Percentiles rank a stretch among this genome's conserved stretches.
These are phyloP conservation scores for Acrobasis repandana DNA, from an alignment of 2,888 invertebrate species.

Conservation along the genomic window DNA sequence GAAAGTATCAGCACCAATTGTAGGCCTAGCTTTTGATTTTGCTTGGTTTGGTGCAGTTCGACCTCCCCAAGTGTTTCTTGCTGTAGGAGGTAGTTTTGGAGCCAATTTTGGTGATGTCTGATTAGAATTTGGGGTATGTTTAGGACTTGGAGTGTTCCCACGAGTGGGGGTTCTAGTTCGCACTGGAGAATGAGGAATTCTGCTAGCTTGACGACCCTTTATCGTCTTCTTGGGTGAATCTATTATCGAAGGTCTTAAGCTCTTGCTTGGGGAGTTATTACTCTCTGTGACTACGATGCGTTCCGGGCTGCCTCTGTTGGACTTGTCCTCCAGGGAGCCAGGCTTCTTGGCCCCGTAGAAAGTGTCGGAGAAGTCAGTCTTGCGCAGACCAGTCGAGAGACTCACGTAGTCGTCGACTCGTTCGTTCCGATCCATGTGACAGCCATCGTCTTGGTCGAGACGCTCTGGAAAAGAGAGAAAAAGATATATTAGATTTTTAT, in stretches of 20 bases:
- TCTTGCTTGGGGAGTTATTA: slow-evolving; percentile 73
- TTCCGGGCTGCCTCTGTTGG: slow-evolving; percentile 69
- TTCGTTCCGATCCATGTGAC: slow-evolving; percentile 65
- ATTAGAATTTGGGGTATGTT: slow-evolving; percentile 57
- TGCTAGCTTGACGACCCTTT: slow-evolving; percentile 69
- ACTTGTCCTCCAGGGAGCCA: slow-evolving; percentile 65
- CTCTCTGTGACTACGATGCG: slow-evolving; percentile 64
- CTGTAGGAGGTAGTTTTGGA: slow-evolving; percentile 67
- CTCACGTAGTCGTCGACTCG: slow-evolving; percentile 84
- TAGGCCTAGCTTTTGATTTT: slow-evolving; percentile 67
- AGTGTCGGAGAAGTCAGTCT: slow-evolving; percentile 86
- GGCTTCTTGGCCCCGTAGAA: slow-evolving; percentile 82
- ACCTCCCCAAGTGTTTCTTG: slow-evolving; percentile 90
- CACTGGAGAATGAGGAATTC: slow-evolving; percentile 76
- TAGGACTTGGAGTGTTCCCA: slow-evolving; percentile 74
- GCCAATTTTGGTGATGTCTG: slow-evolving; percentile 73
- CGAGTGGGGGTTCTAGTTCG: slow-evolving; percentile 61
- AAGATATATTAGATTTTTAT: not conserved
- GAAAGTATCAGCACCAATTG: slow-evolving; percentile 70
- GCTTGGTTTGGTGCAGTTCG: slow-evolving; percentile 74
- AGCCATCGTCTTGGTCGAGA: slow-evolving; percentile 82
- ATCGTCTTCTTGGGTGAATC: slow-evolving; percentile 69
- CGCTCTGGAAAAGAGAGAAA: slow-evolving; percentile 79
- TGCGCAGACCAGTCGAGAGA: slow-evolving; percentile 86
- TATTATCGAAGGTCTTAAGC: slow-evolving; percentile 57